These are phyloP conservation scores for Eucera pruinosa DNA, from an alignment of 2,888 invertebrate species.

Conservation along the genomic window DNA sequence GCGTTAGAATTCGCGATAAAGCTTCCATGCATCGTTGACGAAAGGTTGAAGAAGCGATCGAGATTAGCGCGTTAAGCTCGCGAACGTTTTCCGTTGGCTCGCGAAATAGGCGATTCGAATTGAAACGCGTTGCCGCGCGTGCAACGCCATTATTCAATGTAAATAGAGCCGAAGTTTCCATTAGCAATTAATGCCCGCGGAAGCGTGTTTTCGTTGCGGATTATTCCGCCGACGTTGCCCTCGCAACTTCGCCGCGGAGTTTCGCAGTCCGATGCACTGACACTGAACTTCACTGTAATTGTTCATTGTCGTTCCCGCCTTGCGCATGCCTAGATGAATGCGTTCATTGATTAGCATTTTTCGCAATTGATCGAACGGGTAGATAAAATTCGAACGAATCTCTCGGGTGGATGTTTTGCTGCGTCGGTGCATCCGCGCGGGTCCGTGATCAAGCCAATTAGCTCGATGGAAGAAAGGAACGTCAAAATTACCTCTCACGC, in stretches of 20 bases:
- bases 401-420: no score
- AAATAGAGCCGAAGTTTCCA: background rate
- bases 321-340: background rate
- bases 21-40: no score
- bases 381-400: conserved; percentile 18
- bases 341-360: conserved; percentile 22
- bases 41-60: background rate
- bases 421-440: background rate
- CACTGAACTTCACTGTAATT: conserved; percentile 5
- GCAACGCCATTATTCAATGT: background rate
- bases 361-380: conserved; percentile 6
- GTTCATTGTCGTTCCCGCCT: conserved; percentile 23
- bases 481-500: conserved; percentile 1
- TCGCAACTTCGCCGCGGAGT: background rate
- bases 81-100: no score
- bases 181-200: conserved; percentile 5
- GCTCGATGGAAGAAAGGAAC: conserved; percentile 10
- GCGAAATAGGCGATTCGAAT: no score
- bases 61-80: no score
- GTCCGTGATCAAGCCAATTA: conserved; percentile 30
- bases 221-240: background rate
- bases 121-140: background rate
- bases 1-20: no score
- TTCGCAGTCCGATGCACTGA: background rate
- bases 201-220: background rate